Percentiles rank a stretch among this genome's conserved stretches.
Conservation (phyloP, 92 coral and sea anemone species). For the Phenganax marumi region DNA sequence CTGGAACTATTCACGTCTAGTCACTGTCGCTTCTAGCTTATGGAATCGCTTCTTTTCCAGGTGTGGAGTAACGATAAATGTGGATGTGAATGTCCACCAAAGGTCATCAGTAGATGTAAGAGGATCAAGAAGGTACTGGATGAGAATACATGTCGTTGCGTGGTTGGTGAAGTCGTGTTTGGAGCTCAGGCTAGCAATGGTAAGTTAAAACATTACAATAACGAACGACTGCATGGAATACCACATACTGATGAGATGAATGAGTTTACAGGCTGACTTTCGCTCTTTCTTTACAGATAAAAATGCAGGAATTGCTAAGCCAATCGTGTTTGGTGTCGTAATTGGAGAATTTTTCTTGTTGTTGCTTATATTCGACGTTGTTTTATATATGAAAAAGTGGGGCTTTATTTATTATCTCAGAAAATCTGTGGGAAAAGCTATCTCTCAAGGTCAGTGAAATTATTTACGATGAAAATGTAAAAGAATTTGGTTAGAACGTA, state of each 20-base stretch:
- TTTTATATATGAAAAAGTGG: conserved; percentile 1
- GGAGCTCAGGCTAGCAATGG: conserved; percentile 12
- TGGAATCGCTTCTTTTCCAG: conserved; percentile 11
- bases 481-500: neutral
- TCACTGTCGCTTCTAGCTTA: no score
- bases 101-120: conserved; percentile 58
- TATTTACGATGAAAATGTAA: neutral
- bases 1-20: no score
- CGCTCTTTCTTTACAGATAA: neutral
- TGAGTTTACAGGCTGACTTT: neutral
- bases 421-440: conserved; percentile 3
- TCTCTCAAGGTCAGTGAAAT: neutral
- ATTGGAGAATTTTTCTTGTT: conserved; percentile 18
- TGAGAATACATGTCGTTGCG: conserved; percentile 57
- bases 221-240: neutral
- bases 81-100: conserved; percentile 59
- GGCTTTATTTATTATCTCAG: neutral
- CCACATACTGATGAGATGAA: neutral
- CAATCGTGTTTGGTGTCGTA: conserved; percentile 11
- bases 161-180: conserved; percentile 48
- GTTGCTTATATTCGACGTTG: conserved; percentile 8
- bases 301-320: neutral
- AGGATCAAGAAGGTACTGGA: conserved; percentile 58
- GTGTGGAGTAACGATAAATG: conserved; percentile 63
- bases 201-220: neutral